These are phyloP conservation scores for Sclerurus mexicanus DNA, from an alignment of 2,113 vertebrate species.

Conservation along the genomic window DNA sequence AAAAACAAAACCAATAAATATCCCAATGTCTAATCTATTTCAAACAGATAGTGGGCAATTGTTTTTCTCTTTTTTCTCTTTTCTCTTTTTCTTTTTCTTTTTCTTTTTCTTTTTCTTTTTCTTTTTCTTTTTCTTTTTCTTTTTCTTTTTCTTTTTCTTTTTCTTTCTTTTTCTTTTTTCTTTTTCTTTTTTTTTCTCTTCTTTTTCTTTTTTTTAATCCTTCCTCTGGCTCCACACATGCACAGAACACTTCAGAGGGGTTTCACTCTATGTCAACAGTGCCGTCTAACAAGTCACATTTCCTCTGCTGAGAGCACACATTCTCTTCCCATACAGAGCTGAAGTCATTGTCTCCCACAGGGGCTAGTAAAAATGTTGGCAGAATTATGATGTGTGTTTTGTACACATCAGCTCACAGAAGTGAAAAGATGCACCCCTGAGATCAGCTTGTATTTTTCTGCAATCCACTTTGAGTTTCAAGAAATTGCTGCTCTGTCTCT, in stretches of 20 bases:
- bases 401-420: not conserved
- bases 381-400: conserved; percentile 16
- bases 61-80: too few relatives aligned
- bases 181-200: not conserved
- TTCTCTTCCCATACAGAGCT: not conserved
- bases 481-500: not conserved
- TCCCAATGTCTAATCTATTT: not conserved
- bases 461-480: not conserved
- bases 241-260: not conserved
- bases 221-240: not conserved
- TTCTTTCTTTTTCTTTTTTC: too few relatives aligned
- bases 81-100: too few relatives aligned
- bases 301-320: not conserved
- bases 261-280: not conserved
- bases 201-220: not conserved
- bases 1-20: not conserved
- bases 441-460: not conserved
- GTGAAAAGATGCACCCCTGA: not conserved
- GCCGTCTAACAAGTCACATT: not conserved
- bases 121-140: not conserved
- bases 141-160: not conserved
- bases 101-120: not conserved
- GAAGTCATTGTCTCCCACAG: not conserved
- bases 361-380: not conserved
- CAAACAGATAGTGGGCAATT: not conserved